Evolutionary conservation across 2,888 invertebrate species (phyloP).

Genomic region (Macrophya alboannulata): DNA sequence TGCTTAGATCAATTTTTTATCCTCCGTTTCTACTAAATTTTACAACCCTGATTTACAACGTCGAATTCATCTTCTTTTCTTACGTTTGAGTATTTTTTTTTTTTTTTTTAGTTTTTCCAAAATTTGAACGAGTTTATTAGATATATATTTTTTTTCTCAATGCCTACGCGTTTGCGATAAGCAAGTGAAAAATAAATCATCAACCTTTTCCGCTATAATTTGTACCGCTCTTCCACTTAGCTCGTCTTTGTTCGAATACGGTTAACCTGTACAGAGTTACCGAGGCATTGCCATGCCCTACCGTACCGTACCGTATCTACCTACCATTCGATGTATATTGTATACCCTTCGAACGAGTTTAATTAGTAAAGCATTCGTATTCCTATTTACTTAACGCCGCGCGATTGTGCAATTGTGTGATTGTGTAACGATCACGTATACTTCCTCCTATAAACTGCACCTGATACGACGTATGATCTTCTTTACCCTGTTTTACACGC

Average conservation of each 20-base stretch:
- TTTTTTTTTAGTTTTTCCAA: neutral
- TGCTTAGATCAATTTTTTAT: neutral
- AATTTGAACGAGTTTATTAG: neutral
- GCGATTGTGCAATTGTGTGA: conserved; percentile 46
- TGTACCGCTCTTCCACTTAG: conserved; percentile 7
- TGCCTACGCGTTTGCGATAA: neutral
- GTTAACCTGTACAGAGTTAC: conserved; percentile 7
- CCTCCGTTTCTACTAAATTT: neutral
- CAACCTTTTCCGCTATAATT: neutral
- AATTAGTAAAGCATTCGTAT: conserved; percentile 51
- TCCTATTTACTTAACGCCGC: conserved; percentile 45
- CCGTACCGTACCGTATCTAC: neutral
- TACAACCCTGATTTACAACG: neutral
- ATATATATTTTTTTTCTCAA: neutral
- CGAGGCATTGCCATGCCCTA: conserved; percentile 7
- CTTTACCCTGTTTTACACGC: neutral
- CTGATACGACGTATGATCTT: neutral
- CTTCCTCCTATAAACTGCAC: neutral
- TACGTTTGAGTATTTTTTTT: neutral
- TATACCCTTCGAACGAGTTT: conserved; percentile 26
- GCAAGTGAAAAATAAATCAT: conserved; percentile 1
- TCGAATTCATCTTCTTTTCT: neutral
- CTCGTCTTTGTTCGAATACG: conserved; percentile 23
- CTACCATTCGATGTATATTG: conserved; percentile 13
- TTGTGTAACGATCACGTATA: conserved; percentile 14